phyloP scores from a whole-genome alignment of 2,113 vertebrate genomes.

The Rafetus swinhoei region DNA sequence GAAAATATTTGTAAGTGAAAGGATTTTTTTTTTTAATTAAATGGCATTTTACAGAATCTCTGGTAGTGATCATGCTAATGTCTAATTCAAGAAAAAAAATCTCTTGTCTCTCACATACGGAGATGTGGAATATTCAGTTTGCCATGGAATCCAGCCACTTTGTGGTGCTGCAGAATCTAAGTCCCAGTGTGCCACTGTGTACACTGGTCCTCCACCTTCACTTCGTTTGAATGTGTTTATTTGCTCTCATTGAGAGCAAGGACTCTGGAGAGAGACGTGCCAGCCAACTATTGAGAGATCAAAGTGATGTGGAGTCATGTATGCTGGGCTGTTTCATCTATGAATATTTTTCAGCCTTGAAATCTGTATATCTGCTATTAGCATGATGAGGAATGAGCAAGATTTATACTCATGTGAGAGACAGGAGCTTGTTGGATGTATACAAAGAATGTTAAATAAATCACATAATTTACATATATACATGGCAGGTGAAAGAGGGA shows the following conservation, averaged over 20 bases:
- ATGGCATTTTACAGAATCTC: background rate
- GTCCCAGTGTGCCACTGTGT: fast-evolving
- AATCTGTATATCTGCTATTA: fast-evolving
- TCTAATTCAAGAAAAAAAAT: background rate
- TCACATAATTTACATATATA: background rate
- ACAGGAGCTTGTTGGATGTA: background rate
- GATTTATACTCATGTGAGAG: background rate
- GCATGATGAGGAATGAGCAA: background rate
- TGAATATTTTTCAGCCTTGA: background rate
- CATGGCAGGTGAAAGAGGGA: background rate
- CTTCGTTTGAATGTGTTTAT: background rate
- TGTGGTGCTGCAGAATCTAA: background rate
- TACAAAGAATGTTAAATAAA: background rate
- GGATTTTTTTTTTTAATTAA: background rate
- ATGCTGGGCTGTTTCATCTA: background rate
- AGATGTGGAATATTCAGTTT: background rate
- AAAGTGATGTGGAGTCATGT: background rate
- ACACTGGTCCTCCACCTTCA: background rate
- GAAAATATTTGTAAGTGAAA: background rate
- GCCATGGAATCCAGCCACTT: background rate
- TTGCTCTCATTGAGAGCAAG: background rate
- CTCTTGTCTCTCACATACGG: background rate
- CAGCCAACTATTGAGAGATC: background rate
- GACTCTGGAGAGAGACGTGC: background rate
- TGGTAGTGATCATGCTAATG: background rate